These are phyloP conservation scores for Tetrapedia diversipes DNA, from an alignment of 2,888 invertebrate genomes.

Conservation along the genomic window DNA sequence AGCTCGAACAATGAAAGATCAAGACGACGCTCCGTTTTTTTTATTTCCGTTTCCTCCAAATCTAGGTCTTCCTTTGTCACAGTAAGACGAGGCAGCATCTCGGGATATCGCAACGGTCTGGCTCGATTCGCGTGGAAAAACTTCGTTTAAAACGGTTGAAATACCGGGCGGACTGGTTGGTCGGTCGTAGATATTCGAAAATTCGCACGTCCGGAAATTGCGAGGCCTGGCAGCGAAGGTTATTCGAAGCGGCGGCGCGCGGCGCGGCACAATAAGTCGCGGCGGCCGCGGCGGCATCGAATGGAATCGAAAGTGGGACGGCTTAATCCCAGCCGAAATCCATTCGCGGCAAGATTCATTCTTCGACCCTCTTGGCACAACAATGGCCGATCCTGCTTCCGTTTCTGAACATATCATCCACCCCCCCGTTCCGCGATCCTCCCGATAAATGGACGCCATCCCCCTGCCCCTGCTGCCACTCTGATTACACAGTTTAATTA, in stretches of 20 bases:
- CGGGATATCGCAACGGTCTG: background rate
- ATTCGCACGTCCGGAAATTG: constrained; percentile 62
- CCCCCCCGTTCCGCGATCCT: constrained; percentile 39
- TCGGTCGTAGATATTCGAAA: constrained; percentile 40
- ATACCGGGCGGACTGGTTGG: background rate
- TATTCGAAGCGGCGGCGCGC: constrained; percentile 47
- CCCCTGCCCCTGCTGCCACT: background rate
- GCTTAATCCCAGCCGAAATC: constrained; percentile 66
- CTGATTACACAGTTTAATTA: constrained; percentile 47
- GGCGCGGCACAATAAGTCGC: constrained; percentile 65
- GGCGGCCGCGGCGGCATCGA: constrained; percentile 44
- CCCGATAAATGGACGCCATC: constrained; percentile 46
- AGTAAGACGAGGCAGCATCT: background rate
- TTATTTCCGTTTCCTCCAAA: constrained; percentile 12
- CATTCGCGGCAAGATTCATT: constrained; percentile 66
- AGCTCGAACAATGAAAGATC: constrained; percentile 7
- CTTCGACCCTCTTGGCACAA: constrained; percentile 64
- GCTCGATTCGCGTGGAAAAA: background rate
- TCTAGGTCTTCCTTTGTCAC: constrained; percentile 25
- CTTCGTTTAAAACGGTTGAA: background rate
- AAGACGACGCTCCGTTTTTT: constrained; percentile 26
- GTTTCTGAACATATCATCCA: constrained; percentile 54
- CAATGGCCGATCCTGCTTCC: constrained; percentile 62
- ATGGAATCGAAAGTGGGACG: constrained; percentile 67
- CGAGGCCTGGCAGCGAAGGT: constrained; percentile 39